Percentiles rank a stretch among this genome's conserved stretches.
phyloP scores from a whole-genome alignment of 2,797 vertebrate genomes.

The Crax fasciolata region DNA sequence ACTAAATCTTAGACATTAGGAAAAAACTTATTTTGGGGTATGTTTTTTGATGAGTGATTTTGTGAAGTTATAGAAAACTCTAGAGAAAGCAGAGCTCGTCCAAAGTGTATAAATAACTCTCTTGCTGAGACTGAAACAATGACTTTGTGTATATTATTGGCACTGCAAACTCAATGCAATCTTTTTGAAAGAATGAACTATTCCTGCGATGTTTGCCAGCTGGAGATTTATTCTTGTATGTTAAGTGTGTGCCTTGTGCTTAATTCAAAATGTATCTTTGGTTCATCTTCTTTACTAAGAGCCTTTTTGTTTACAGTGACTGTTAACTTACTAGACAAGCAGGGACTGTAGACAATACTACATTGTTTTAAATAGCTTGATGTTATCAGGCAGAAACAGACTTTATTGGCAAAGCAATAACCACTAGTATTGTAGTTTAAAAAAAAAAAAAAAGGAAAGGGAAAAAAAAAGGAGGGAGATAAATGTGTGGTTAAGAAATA shows the following conservation, averaged over 20 bases:
- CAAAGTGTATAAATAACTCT: slow-evolving; percentile 62
- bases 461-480: background rate
- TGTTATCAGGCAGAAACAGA: slow-evolving; percentile 44
- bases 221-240: slow-evolving; percentile 20
- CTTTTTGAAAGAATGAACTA: slow-evolving; percentile 53
- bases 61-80: background rate
- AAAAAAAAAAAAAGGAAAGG: background rate
- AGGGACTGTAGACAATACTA: slow-evolving; percentile 22
- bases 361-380: slow-evolving; percentile 50
- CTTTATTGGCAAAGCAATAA: slow-evolving; percentile 26
- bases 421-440: background rate
- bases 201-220: slow-evolving; percentile 52
- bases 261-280: slow-evolving; percentile 65
- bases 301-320: slow-evolving; percentile 56
- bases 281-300: slow-evolving; percentile 62
- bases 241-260: slow-evolving; percentile 54
- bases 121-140: slow-evolving; percentile 70
- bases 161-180: slow-evolving; percentile 17
- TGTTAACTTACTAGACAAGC: slow-evolving; percentile 34
- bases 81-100: slow-evolving; percentile 17
- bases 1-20: background rate
- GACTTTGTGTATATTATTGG: slow-evolving; percentile 63
- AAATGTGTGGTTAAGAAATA: slow-evolving; percentile 6
- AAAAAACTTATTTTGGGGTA: background rate
- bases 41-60: background rate